These are phyloP conservation scores for Phainopepla nitens DNA, from an alignment of 2,113 vertebrate species.

Conservation along the genomic window DNA sequence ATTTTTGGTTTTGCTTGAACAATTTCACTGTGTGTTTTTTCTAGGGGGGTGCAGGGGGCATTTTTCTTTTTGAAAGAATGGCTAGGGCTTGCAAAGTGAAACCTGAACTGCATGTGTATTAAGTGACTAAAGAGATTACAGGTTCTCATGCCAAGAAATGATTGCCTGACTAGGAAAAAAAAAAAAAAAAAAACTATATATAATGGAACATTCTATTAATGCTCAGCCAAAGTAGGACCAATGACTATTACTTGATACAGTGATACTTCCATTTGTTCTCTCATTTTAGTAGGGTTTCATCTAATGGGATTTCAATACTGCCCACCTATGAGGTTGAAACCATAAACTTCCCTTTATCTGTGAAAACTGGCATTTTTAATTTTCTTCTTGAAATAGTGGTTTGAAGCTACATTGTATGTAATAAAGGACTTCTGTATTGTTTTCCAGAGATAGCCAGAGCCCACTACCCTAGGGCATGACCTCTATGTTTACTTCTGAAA, in stretches of 20 bases:
- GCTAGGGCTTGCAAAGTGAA: neutral
- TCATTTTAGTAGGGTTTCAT: neutral
- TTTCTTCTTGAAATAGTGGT: neutral
- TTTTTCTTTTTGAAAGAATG: neutral
- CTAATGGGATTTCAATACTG: neutral
- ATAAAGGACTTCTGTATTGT: neutral
- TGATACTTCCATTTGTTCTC: neutral
- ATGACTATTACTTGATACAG: neutral
- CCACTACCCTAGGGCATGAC: neutral
- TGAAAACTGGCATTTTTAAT: neutral
- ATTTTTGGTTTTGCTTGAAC: neutral
- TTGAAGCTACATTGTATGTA: neutral
- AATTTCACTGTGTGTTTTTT: neutral
- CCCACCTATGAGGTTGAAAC: neutral
- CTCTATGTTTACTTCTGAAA: constrained; percentile 10
- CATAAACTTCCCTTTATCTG: neutral
- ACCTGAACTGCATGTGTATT: neutral
- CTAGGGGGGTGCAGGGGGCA: accelerated
- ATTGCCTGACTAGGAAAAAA: neutral
- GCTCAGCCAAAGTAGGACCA: neutral
- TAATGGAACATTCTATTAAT: neutral
- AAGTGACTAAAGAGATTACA: neutral
- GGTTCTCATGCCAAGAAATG: neutral
- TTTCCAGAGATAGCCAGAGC: neutral
- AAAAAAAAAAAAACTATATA: too few species aligned